A percentile compares a stretch with the other conserved stretches of the same genome.
Evolutionary conservation across 2,113 vertebrate species (phyloP).

Genomic region (sheep (Ovis aries)): DNA sequence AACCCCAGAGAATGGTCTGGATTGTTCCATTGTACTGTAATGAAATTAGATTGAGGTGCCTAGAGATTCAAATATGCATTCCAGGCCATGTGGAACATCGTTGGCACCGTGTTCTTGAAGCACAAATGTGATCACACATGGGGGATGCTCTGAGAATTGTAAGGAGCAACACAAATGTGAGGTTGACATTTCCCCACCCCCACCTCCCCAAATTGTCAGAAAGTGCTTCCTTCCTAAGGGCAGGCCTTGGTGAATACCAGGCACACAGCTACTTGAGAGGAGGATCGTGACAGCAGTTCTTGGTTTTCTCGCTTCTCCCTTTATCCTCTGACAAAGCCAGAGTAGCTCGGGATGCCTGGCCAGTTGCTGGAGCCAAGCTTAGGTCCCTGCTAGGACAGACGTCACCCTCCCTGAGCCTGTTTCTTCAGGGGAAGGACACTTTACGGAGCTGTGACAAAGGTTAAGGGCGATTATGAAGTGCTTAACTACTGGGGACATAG

Average conservation of each 20-base stretch:
- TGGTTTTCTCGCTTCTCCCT: neutral
- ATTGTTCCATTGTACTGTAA: slow-evolving; percentile 10
- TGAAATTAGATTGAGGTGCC: slow-evolving; percentile 51
- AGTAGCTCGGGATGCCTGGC: neutral
- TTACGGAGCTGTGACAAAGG: neutral
- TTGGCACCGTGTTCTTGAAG: slow-evolving; percentile 7
- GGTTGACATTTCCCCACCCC: neutral
- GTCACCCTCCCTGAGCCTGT: neutral
- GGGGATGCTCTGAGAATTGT: slow-evolving; percentile 11
- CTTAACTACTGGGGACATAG: neutral
- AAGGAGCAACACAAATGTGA: slow-evolving; percentile 15
- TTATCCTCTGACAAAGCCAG: neutral
- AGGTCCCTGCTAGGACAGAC: neutral
- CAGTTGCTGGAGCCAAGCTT: neutral
- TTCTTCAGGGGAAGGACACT: neutral
- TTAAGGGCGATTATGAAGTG: neutral
- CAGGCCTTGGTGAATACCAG: neutral
- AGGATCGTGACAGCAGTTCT: neutral
- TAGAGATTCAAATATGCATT: slow-evolving; percentile 47
- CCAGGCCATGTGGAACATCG: neutral
- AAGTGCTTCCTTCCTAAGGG: slow-evolving; percentile 19
- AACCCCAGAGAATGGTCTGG: slow-evolving; percentile 37
- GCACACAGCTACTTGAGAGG: neutral
- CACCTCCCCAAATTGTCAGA: neutral
- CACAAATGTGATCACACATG: neutral